Evolutionary conservation across 2,888 invertebrate genomes (phyloP).

Genomic region (Pandemis heparana): DNA sequence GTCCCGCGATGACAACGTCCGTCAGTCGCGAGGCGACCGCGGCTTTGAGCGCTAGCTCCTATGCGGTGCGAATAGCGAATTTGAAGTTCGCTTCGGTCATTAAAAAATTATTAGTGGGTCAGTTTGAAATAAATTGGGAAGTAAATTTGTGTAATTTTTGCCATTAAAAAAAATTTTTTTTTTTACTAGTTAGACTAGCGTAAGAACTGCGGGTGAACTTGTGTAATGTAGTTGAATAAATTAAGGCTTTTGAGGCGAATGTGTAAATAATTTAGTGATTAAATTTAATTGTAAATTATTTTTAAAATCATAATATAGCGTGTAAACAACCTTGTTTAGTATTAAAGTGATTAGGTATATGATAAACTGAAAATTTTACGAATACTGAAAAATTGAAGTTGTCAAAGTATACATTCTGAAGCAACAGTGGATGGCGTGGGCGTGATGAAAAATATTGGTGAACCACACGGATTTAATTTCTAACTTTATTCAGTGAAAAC

Average conservation of each 20-base stretch:
- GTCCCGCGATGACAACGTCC: conserved; percentile 48
- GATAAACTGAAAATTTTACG: too few species aligned
- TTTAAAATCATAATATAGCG: too few species aligned
- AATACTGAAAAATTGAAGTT: neutral
- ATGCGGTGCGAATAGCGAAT: conserved; percentile 30
- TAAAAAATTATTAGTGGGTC: neutral
- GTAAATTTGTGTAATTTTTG: neutral
- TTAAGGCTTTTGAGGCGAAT: neutral
- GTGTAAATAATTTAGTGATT: too few species aligned
- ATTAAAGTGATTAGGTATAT: too few species aligned
- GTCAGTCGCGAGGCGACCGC: conserved; percentile 68
- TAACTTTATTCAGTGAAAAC: conserved; percentile 1
- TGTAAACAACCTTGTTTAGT: too few species aligned
- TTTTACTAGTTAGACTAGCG: too few species aligned
- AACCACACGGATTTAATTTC: neutral
- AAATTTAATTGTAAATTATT: too few species aligned
- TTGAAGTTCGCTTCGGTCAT: neutral
- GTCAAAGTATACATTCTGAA: neutral
- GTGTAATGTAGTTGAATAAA: neutral
- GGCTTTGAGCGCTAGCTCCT: conserved; percentile 50
- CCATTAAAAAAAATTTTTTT: neutral
- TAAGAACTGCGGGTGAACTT: neutral
- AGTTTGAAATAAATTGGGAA: too few species aligned
- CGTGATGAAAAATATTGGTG: neutral
- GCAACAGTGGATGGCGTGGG: neutral